phyloP scores from a whole-genome alignment of 1,140 invertebrate genomes.

The Holcopasites calliopsidis region DNA sequence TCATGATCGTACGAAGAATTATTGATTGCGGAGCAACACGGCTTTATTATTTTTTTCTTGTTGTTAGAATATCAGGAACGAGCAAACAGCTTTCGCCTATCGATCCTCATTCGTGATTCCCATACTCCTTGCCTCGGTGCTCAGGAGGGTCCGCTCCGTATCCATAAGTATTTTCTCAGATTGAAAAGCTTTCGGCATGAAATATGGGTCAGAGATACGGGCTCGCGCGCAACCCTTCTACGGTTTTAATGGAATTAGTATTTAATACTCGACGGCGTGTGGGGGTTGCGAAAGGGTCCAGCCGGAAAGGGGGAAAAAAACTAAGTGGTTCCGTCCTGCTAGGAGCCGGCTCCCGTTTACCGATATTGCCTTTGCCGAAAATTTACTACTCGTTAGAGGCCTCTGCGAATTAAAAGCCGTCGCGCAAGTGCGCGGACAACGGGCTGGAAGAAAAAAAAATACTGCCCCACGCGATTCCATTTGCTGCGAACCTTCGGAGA shows the following conservation, averaged over 20 bases:
- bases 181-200: slow-evolving; percentile 80
- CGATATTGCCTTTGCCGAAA: slow-evolving; percentile 60
- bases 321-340: slow-evolving; percentile 57
- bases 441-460: slow-evolving; percentile 51
- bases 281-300: slow-evolving; percentile 54
- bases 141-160: slow-evolving; percentile 51
- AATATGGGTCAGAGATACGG: slow-evolving; percentile 77
- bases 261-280: slow-evolving; percentile 73
- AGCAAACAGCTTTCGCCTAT: slow-evolving; percentile 41
- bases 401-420: slow-evolving; percentile 54
- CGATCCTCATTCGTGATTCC: slow-evolving; percentile 19
- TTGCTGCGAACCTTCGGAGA: slow-evolving; percentile 26
- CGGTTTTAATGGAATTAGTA: slow-evolving; percentile 80
- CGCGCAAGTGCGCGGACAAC: slow-evolving; percentile 27
- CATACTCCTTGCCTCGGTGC: slow-evolving; percentile 21
- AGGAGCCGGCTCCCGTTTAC: slow-evolving; percentile 43
- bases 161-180: slow-evolving; percentile 78
- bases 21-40: not conserved
- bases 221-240: slow-evolving; percentile 75
- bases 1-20: not conserved
- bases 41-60: too few species aligned
- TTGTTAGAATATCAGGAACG: too few species aligned
- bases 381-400: slow-evolving; percentile 62
- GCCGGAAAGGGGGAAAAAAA: slow-evolving; percentile 56
- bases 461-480: slow-evolving; percentile 44